These are phyloP conservation scores for Mnemiopsis leidyi DNA, from an alignment of 37 sponge, comb jelly and placozoan species.

Conservation along the genomic window DNA sequence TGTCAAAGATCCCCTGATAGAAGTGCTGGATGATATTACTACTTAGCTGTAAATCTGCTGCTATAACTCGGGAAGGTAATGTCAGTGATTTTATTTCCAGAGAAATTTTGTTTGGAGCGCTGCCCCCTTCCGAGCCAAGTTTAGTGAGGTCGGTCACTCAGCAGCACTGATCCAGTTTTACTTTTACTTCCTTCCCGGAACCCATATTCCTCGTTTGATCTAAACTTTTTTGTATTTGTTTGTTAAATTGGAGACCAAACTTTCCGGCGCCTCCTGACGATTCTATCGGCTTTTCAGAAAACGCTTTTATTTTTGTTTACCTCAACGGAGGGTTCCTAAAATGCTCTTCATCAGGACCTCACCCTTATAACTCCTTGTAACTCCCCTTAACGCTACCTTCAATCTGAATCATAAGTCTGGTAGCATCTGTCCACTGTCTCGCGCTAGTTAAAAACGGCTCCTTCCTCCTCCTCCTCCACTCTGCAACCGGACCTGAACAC, in stretches of 20 bases:
- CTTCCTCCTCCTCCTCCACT: too few relatives aligned
- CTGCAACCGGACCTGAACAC: too few relatives aligned
- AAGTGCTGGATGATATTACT: not conserved
- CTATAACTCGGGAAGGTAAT: not conserved
- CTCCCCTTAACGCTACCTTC: not conserved
- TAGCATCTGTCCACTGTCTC: too few relatives aligned
- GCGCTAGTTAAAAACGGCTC: too few relatives aligned
- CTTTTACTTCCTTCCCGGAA: not conserved
- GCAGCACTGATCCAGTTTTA: not conserved
- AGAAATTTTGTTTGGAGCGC: not conserved
- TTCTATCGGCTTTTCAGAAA: not conserved
- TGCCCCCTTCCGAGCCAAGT: not conserved
- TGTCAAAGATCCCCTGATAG: not conserved
- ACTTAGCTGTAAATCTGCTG: not conserved
- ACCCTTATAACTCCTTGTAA: too few relatives aligned
- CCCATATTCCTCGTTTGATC: not conserved
- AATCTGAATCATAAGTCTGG: too few relatives aligned
- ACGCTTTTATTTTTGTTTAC: too few relatives aligned
- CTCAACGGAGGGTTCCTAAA: too few relatives aligned
- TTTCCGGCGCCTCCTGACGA: not conserved
- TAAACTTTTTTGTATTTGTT: not conserved
- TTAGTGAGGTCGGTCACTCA: not conserved
- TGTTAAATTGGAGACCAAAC: not conserved
- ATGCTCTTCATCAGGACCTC: too few relatives aligned
- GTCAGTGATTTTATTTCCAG: not conserved